These are phyloP conservation scores for Parauchenoglanis punctatus DNA, from an alignment of 2,797 vertebrate species.

Conservation along the genomic window DNA sequence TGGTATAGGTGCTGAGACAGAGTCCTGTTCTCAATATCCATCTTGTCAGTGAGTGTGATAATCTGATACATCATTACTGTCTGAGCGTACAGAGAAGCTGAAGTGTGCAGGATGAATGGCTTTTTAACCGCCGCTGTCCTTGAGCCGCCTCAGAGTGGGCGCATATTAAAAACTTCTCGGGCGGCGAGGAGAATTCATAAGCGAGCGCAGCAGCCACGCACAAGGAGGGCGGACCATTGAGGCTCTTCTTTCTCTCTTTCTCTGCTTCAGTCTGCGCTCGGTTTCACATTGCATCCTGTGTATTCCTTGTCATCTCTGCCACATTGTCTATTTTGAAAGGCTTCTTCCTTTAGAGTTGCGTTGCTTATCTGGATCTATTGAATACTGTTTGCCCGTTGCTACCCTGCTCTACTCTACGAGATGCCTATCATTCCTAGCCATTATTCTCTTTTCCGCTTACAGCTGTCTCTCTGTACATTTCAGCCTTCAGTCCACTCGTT, in stretches of 20 bases:
- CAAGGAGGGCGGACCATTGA: constrained; percentile 54
- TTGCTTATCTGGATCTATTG: constrained; percentile 27
- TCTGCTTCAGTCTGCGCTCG: constrained; percentile 40
- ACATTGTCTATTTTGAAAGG: constrained; percentile 11
- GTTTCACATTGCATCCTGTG: constrained; percentile 51
- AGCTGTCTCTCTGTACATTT: constrained; percentile 12
- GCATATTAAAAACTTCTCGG: constrained; percentile 82
- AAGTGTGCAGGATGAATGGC: constrained; percentile 60
- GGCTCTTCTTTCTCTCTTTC: constrained; percentile 30
- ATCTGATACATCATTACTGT: constrained; percentile 58
- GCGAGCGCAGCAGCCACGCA: constrained; percentile 63
- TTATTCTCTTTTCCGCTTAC: constrained; percentile 29
- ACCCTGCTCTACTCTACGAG: constrained; percentile 8
- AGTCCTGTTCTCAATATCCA: constrained; percentile 54
- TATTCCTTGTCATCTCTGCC: constrained; percentile 23
- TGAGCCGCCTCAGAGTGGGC: constrained; percentile 74
- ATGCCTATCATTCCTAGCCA: constrained; percentile 18
- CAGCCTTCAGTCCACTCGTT: constrained; percentile 63
- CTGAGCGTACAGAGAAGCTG: constrained; percentile 41
- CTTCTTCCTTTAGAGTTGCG: constrained; percentile 3
- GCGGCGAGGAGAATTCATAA: constrained; percentile 82
- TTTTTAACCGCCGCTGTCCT: constrained; percentile 79
- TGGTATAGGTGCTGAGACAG: constrained; percentile 36
- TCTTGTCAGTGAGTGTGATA: constrained; percentile 57
- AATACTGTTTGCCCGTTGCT: constrained; percentile 13